Evolutionary conservation across 2,888 invertebrate genomes (phyloP).

Genomic region (Chaitophorus viminalis): DNA sequence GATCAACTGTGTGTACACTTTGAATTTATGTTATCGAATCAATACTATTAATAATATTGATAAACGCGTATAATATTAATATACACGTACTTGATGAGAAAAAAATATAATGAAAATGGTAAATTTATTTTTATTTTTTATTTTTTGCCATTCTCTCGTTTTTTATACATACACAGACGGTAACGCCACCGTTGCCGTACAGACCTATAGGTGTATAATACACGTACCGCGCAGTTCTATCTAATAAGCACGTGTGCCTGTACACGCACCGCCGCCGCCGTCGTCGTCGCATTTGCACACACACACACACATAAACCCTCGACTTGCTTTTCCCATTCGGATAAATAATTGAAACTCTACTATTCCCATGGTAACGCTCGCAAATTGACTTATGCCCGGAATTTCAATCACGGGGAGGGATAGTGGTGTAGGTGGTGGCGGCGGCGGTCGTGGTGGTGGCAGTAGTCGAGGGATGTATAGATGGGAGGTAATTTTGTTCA

Average conservation of each 20-base stretch:
- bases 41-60: no score
- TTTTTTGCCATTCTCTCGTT: no score
- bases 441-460: neutral
- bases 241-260: neutral
- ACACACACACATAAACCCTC: neutral
- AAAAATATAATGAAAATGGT: no score
- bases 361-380: constrained; percentile 49
- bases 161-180: no score
- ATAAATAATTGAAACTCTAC: constrained; percentile 51
- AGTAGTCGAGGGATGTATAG: neutral
- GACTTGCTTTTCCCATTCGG: constrained; percentile 38
- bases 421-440: neutral
- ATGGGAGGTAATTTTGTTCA: constrained; percentile 33
- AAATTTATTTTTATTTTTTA: no score
- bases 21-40: no score
- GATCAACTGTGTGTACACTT: no score
- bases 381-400: constrained; percentile 52
- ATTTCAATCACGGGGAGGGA: constrained; percentile 27
- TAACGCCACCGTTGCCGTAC: no score
- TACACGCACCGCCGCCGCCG: neutral
- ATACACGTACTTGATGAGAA: no score
- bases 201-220: neutral
- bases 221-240: neutral
- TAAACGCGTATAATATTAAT: no score
- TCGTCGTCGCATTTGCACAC: constrained; percentile 16